These are phyloP conservation scores for Tenualosa ilisha DNA, from an alignment of 2,797 vertebrate species.

Conservation along the genomic window DNA sequence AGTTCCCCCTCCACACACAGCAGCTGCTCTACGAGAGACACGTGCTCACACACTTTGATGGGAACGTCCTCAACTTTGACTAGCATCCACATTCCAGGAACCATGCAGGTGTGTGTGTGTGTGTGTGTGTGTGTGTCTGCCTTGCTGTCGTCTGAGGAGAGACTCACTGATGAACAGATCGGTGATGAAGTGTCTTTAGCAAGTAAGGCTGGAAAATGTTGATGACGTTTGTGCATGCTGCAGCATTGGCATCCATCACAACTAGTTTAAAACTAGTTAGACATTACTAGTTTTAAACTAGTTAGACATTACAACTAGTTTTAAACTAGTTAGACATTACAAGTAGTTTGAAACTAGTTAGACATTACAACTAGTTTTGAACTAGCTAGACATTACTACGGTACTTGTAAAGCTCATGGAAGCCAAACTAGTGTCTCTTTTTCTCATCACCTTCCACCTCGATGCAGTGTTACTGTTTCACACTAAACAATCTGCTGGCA, in stretches of 20 bases:
- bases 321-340: not conserved
- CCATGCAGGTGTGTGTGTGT: conserved; percentile 7
- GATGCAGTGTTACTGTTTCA: not conserved
- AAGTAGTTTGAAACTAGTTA: too few species aligned
- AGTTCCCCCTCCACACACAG: conserved; percentile 93
- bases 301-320: too few species aligned
- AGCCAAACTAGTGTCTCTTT: not conserved
- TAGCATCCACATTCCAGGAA: conserved; percentile 38
- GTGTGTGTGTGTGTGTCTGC: conserved; percentile 33
- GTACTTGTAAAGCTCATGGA: not conserved
- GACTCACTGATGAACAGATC: not conserved
- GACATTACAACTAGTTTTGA: too few species aligned
- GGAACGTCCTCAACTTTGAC: conserved; percentile 86
- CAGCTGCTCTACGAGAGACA: conserved; percentile 93
- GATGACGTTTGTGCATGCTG: not conserved
- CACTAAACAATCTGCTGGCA: not conserved
- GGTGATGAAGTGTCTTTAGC: not conserved
- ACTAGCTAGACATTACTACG: too few species aligned
- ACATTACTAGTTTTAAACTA: not conserved
- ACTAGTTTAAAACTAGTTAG: not conserved
- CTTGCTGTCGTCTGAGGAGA: conserved; percentile 29
- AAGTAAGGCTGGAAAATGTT: not conserved
- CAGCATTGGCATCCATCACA: not conserved
- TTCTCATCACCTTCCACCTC: not conserved
- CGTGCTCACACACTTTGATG: conserved; percentile 95